A percentile compares a stretch with the other conserved stretches of the same genome.
Conservation (phyloP, 2,888 invertebrate species). For the Polyommatus iphigenia region DNA sequence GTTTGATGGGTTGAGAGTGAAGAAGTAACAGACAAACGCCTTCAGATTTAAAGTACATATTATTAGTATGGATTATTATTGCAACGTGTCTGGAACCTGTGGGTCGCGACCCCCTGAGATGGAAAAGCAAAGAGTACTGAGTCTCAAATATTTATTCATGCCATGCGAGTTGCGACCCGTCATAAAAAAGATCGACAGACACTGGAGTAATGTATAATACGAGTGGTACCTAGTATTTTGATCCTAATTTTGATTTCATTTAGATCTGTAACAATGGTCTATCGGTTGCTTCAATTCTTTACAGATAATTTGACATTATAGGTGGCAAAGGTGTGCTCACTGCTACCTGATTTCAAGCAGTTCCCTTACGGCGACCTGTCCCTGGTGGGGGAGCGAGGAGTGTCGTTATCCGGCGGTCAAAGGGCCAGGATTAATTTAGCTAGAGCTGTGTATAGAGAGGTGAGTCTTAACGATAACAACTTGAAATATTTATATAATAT, state of each 20-base stretch:
- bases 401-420: conserved; percentile 91
- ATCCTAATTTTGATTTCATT: neutral
- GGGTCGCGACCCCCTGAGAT: no score
- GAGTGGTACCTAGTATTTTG: neutral
- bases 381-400: conserved; percentile 90
- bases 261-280: neutral
- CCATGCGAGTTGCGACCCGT: no score
- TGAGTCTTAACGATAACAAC: conserved; percentile 56
- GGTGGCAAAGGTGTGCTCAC: conserved; percentile 83
- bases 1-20: no score
- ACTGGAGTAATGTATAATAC: neutral
- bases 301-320: conserved; percentile 43
- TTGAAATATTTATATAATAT: no score
- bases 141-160: no score
- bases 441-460: conserved; percentile 86
- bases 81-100: no score
- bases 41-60: no score
- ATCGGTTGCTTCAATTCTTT: neutral
- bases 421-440: conserved; percentile 90
- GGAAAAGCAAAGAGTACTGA: no score
- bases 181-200: no score
- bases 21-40: no score
- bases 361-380: conserved; percentile 89
- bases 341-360: conserved; percentile 85
- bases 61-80: no score